These are phyloP conservation scores for Coleophora deauratella DNA, from an alignment of 2,888 invertebrate species.

Conservation along the genomic window DNA sequence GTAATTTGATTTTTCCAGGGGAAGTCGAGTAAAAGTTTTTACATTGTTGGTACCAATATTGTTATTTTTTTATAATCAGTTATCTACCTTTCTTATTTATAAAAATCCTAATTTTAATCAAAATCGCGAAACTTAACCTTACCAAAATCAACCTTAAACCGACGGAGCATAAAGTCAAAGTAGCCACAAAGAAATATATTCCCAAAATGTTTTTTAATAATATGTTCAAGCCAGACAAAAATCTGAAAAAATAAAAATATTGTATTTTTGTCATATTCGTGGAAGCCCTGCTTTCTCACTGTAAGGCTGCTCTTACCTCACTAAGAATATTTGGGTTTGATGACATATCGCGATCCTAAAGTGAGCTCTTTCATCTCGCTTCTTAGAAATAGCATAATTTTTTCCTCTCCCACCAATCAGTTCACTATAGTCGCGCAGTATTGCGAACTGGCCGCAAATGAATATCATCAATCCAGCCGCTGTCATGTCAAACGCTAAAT, in stretches of 20 bases:
- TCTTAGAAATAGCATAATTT: constrained; percentile 18
- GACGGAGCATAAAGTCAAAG: constrained; percentile 47
- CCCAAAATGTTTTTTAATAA: constrained; percentile 41
- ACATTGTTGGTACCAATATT: no score
- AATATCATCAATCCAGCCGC: constrained; percentile 49
- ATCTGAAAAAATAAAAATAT: constrained; percentile 24
- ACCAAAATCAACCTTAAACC: constrained; percentile 47
- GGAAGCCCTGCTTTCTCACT: no score
- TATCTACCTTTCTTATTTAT: no score
- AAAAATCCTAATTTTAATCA: no score
- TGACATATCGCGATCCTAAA: constrained; percentile 41
- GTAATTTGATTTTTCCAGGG: no score
- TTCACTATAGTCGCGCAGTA: constrained; percentile 34
- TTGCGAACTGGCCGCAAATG: constrained; percentile 43
- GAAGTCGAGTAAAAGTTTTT: no score
- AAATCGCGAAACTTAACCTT: no score
- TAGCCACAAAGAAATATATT: constrained; percentile 45
- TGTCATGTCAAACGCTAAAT: constrained; percentile 43
- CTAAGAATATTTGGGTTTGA: constrained; percentile 30
- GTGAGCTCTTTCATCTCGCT: constrained; percentile 38
- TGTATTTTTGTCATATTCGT: no score
- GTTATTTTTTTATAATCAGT: no score
- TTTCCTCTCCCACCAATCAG: constrained; percentile 39
- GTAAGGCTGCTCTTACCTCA: constrained; percentile 24
- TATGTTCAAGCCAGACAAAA: constrained; percentile 28